These are phyloP conservation scores for Piaya cayana DNA, from an alignment of 2,113 vertebrate species.

Conservation along the genomic window DNA sequence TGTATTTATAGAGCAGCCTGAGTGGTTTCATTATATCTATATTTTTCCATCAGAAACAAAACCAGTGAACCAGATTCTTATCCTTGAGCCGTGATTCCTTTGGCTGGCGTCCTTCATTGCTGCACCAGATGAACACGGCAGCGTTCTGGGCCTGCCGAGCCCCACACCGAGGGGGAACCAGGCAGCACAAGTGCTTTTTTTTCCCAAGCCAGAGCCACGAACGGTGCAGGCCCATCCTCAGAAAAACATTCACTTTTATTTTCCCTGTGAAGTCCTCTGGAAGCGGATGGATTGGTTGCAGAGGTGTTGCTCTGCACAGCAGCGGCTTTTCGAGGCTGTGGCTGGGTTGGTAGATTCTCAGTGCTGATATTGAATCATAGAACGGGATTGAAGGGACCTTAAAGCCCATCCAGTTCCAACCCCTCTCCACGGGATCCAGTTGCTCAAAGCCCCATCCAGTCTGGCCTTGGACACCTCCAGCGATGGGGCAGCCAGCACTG, in stretches of 20 bases:
- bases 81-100: accelerated
- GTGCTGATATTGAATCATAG: neutral
- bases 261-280: neutral
- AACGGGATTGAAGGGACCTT: too few species aligned
- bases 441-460: too few species aligned
- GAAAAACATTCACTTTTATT: neutral
- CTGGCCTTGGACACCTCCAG: too few species aligned
- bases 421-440: too few species aligned
- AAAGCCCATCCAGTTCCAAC: too few species aligned
- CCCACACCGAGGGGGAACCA: neutral
- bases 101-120: neutral
- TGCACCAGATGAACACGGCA: neutral
- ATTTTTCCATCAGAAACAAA: neutral
- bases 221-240: neutral
- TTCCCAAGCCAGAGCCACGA: neutral
- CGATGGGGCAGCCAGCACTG: too few species aligned
- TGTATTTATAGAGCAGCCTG: constrained; percentile 50
- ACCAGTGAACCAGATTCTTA: neutral
- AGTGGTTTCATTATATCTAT: neutral
- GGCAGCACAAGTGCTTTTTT: neutral
- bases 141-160: neutral
- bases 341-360: neutral
- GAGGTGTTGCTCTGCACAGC: neutral
- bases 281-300: neutral
- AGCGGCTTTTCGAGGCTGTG: neutral